These are phyloP conservation scores for Electrophaes corylata DNA, from an alignment of 2,888 invertebrate genomes.

Conservation along the genomic window DNA sequence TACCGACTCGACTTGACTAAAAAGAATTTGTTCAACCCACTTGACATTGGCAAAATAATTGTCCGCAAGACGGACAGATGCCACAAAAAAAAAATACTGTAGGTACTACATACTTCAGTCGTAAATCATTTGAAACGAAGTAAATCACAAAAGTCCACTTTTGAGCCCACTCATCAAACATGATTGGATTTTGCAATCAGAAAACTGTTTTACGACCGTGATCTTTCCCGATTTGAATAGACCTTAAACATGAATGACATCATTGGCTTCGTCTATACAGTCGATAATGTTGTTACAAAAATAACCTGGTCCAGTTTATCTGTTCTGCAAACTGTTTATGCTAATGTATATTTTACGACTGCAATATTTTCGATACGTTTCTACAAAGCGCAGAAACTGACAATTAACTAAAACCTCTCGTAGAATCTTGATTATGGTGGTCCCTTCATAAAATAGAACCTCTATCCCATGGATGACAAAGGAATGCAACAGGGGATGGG, in stretches of 20 bases:
- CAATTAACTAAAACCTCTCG: neutral
- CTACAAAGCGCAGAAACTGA: neutral
- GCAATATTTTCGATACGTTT: slow-evolving; percentile 23
- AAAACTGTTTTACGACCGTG: slow-evolving; percentile 38
- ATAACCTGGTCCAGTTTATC: slow-evolving; percentile 39
- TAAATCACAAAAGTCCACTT: neutral
- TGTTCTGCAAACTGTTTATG: slow-evolving; percentile 40
- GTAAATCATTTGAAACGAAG: neutral
- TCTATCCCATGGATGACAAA: too few relatives aligned
- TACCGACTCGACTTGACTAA: too few relatives aligned
- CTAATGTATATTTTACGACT: slow-evolving; percentile 40
- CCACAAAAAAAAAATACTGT: too few relatives aligned
- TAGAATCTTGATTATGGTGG: too few relatives aligned
- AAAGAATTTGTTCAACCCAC: too few relatives aligned
- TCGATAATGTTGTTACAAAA: slow-evolving; percentile 22
- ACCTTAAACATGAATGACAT: slow-evolving; percentile 43
- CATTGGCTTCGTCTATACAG: slow-evolving; percentile 39
- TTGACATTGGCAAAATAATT: too few relatives aligned
- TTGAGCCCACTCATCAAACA: neutral
- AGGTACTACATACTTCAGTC: neutral
- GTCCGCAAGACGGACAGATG: too few relatives aligned
- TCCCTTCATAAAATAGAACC: too few relatives aligned
- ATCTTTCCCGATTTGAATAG: slow-evolving; percentile 43
- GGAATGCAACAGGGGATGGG: too few relatives aligned
- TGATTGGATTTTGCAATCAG: slow-evolving; percentile 6